Base-by-base conservation (phyloP, 1,140 invertebrate genomes). In the Pseudomyrmex gracilis region DNA sequence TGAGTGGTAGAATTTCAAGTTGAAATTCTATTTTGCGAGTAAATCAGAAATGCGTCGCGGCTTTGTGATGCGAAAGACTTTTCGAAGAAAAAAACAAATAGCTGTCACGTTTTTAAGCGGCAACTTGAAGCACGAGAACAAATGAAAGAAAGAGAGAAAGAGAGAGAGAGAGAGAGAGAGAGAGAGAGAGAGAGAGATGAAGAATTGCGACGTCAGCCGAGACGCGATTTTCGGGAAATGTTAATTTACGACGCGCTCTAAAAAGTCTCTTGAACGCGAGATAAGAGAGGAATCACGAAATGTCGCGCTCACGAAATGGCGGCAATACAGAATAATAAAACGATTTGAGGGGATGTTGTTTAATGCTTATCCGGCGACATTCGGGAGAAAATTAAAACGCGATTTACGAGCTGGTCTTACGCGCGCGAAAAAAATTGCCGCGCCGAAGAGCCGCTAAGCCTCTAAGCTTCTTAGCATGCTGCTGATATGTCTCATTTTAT, bases 341-440 rank as follows among this genome's bases (percentile, higher is more conserved):
- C 73, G 15, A 63, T 82, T 63, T 71, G 67, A 70, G 61, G 1
- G 73, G 24, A n/a, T 90, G 86, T 88, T 87, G 89, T 90, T 91
- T 89, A 91, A 91, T 90, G 90, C 87, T 87, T 83, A 89, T 83
- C 78, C 68, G 63, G 63, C 49, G 80, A 57, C 74, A 66, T 87
- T 86, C 34, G 70, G 71, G 85, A 64, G 73, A 67, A 78, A 83
- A 78, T 78, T 83, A 67, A 83, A 78, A 78, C 15, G 84, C 85
- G 87, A 92, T 92, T 91, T 91, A 92, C 87, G 85, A 34, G 85
- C 91, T 82, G 9, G 84, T 90, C 89, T 92, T 92, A 90, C 89
- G 90, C 90, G 85, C 67, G 83, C 78, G 66, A 80, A 66, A 80
- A 34, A 84, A 86, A 90, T 88, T 70, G 76, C 71, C 84, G 82